phyloP scores from a whole-genome alignment of 2,888 invertebrate genomes.

The Aporophyla nigra region DNA sequence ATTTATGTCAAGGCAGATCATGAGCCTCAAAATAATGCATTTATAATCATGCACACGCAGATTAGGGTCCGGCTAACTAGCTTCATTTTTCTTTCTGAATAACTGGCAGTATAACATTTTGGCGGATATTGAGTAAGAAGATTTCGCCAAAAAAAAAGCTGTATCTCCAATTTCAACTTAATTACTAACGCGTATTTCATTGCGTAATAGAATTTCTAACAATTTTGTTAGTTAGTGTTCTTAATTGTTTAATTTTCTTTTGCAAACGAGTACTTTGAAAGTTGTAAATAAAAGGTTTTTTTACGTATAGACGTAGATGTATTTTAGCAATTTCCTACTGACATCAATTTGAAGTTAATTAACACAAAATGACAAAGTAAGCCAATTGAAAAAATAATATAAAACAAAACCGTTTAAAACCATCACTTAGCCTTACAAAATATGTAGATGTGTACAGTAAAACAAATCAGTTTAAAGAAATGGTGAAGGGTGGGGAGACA shows the following conservation, averaged over 20 bases:
- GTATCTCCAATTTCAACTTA: no score
- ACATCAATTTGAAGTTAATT: neutral
- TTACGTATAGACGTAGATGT: neutral
- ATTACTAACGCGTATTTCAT: neutral
- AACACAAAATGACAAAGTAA: neutral
- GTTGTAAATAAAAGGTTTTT: neutral
- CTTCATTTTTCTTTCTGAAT: neutral
- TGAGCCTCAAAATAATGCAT: conserved; percentile 17
- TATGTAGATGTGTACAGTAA: no score
- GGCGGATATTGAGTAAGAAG: neutral
- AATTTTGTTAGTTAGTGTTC: no score
- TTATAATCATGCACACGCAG: conserved; percentile 2
- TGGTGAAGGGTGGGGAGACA: no score
- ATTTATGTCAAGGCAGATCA: conserved; percentile 18
- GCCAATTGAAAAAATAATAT: neutral
- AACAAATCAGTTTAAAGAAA: no score
- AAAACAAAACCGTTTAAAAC: neutral
- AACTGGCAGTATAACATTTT: neutral
- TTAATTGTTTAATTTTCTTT: neutral
- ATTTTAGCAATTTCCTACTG: neutral
- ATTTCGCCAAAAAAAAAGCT: no score
- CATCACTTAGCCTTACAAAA: no score
- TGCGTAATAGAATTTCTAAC: neutral
- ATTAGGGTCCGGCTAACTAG: neutral
- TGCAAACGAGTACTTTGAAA: neutral